These are phyloP conservation scores for Drosophila bifasciata DNA, from an alignment of 1,140 invertebrate genomes.

Conservation along the genomic window DNA sequence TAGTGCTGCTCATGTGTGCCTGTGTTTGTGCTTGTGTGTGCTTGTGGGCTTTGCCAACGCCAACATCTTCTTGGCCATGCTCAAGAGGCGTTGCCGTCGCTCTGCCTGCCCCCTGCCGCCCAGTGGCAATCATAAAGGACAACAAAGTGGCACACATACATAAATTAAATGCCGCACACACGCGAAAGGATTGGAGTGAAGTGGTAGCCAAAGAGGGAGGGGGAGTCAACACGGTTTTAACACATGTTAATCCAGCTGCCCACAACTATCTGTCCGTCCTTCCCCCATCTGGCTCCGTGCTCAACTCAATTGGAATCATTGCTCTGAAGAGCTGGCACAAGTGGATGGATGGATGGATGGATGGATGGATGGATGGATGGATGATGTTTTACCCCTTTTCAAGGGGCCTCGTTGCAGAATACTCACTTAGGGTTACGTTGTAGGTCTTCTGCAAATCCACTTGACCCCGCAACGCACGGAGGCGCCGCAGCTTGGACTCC, in stretches of 20 bases:
- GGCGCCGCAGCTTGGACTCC: constrained; percentile 95
- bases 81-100: constrained; percentile 20
- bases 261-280: not conserved
- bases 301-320: constrained; percentile 66
- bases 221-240: constrained; percentile 71
- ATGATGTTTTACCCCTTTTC: too few relatives aligned
- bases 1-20: constrained; percentile 46
- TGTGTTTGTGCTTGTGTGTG: constrained; percentile 29
- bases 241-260: constrained; percentile 75
- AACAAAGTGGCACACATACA: constrained; percentile 82
- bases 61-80: constrained; percentile 51
- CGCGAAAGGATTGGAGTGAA: constrained; percentile 9
- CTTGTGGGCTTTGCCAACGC: constrained; percentile 12
- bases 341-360: too few relatives aligned
- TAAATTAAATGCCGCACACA: constrained; percentile 73
- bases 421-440: constrained; percentile 96
- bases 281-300: constrained; percentile 43
- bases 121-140: constrained; percentile 79
- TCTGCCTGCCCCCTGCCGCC: constrained; percentile 36
- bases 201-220: not conserved
- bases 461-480: constrained; percentile 95
- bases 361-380: too few relatives aligned
- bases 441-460: constrained; percentile 95
- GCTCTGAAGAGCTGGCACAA: too few relatives aligned
- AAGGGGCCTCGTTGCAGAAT: not conserved